phyloP scores from a whole-genome alignment of 2,888 invertebrate species.

The Melanotus villosus region DNA sequence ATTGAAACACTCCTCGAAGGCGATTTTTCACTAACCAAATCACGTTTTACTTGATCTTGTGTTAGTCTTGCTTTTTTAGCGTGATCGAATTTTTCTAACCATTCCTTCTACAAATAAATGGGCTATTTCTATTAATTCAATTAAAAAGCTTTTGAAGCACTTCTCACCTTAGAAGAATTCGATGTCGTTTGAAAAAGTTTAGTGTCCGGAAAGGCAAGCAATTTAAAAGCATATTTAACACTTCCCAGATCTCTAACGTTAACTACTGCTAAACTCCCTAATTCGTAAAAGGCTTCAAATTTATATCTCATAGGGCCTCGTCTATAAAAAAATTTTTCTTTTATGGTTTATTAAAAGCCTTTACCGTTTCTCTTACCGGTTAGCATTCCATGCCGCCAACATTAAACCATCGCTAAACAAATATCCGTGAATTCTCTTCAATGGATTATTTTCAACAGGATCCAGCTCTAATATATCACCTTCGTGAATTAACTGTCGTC shows the following conservation, averaged over 20 bases:
- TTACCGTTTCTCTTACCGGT: constrained; percentile 68
- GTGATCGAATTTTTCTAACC: constrained; percentile 93
- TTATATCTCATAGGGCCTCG: constrained; percentile 86
- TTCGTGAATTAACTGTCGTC: constrained; percentile 87
- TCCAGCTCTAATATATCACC: constrained; percentile 94
- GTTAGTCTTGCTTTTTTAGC: constrained; percentile 86
- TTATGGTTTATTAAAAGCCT: too few species aligned
- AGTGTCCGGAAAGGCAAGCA: constrained; percentile 94
- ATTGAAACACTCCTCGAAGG: constrained; percentile 68
- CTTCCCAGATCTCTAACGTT: constrained; percentile 93
- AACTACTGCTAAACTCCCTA: constrained; percentile 92
- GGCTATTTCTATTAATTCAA: constrained; percentile 42
- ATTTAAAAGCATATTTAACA: constrained; percentile 93
- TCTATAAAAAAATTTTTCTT: constrained; percentile 58
- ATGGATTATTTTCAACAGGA: constrained; percentile 86
- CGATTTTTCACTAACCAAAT: constrained; percentile 66
- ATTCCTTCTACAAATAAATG: constrained; percentile 86
- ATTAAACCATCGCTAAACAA: constrained; percentile 94
- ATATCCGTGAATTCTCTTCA: constrained; percentile 92
- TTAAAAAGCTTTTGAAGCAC: too few species aligned
- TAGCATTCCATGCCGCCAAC: constrained; percentile 86
- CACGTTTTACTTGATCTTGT: constrained; percentile 72
- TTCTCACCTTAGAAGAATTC: constrained; percentile 70
- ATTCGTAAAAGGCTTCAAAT: constrained; percentile 86
- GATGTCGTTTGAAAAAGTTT: constrained; percentile 93